phyloP scores from a whole-genome alignment of 2,888 invertebrate species.

The Sarcophaga carnaria region DNA sequence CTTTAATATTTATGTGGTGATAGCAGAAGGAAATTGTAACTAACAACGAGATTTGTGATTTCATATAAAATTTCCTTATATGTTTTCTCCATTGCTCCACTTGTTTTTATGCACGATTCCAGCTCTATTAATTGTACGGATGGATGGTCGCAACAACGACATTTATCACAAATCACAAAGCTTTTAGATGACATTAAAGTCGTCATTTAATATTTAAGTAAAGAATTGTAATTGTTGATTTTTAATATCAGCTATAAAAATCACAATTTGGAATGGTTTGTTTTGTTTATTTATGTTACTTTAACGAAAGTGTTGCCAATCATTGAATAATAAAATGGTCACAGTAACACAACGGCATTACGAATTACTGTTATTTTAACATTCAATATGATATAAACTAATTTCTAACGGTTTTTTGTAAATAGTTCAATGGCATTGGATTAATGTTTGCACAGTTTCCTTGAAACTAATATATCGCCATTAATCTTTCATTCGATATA shows the following conservation, averaged over 20 bases:
- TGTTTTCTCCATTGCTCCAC: conserved; percentile 23
- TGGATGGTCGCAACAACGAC: conserved; percentile 58
- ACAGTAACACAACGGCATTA: too few relatives aligned
- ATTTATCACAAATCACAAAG: not conserved
- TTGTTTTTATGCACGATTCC: not conserved
- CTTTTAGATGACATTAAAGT: not conserved
- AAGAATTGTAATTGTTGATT: too few relatives aligned
- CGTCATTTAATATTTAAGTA: too few relatives aligned
- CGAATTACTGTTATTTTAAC: not conserved
- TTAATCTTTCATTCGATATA: too few relatives aligned
- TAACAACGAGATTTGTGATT: conserved; percentile 41
- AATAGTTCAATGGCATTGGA: too few relatives aligned
- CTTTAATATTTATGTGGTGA: not conserved
- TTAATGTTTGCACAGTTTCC: too few relatives aligned
- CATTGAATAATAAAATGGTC: not conserved
- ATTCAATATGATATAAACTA: too few relatives aligned
- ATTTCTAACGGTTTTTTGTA: too few relatives aligned
- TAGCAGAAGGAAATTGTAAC: not conserved
- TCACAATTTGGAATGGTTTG: too few relatives aligned
- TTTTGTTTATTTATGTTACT: conserved; percentile 8
- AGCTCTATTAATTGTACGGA: conserved; percentile 42
- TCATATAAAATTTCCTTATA: conserved; percentile 51
- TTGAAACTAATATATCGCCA: too few relatives aligned
- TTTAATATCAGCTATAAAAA: too few relatives aligned
- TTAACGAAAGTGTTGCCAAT: conserved; percentile 2